phyloP scores from a whole-genome alignment of 2,797 vertebrate species.

The Cercopithecus petaurista region DNA sequence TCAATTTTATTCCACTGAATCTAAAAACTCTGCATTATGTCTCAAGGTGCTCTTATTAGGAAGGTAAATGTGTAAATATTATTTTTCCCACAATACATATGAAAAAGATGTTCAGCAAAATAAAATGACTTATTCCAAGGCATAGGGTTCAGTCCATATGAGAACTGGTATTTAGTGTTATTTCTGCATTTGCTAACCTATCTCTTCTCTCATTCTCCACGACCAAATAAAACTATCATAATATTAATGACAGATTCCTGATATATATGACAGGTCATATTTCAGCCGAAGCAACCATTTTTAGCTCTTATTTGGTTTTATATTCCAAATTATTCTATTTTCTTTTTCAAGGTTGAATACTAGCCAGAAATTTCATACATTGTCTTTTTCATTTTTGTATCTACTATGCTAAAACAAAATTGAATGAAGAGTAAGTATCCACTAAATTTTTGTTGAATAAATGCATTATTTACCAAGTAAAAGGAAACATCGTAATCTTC shows the following conservation, averaged over 20 bases:
- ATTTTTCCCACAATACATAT: slow-evolving; percentile 56
- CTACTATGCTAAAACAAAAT: not conserved
- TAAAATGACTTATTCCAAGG: slow-evolving; percentile 59
- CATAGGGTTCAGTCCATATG: not conserved
- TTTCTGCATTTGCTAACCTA: slow-evolving; percentile 1
- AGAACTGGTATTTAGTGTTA: slow-evolving; percentile 29
- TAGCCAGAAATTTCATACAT: not conserved
- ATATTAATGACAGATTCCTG: not conserved
- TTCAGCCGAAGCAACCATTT: not conserved
- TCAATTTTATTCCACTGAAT: slow-evolving; percentile 52
- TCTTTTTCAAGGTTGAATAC: not conserved
- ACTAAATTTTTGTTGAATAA: not conserved
- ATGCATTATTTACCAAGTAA: not conserved
- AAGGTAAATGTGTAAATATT: slow-evolving; percentile 61
- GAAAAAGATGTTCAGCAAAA: slow-evolving; percentile 56
- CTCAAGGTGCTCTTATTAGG: slow-evolving; percentile 53
- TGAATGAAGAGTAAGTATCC: not conserved
- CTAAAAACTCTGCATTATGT: not conserved
- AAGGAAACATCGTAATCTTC: not conserved
- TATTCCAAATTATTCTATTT: not conserved
- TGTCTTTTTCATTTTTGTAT: not conserved
- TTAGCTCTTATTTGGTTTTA: not conserved
- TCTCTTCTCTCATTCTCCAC: not conserved
- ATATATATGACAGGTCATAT: not conserved
- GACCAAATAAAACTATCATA: slow-evolving; percentile 25